Percentiles rank a stretch among this genome's conserved stretches.
phyloP scores from a whole-genome alignment of 2,113 vertebrate genomes.

The Oreochromis niloticus region DNA sequence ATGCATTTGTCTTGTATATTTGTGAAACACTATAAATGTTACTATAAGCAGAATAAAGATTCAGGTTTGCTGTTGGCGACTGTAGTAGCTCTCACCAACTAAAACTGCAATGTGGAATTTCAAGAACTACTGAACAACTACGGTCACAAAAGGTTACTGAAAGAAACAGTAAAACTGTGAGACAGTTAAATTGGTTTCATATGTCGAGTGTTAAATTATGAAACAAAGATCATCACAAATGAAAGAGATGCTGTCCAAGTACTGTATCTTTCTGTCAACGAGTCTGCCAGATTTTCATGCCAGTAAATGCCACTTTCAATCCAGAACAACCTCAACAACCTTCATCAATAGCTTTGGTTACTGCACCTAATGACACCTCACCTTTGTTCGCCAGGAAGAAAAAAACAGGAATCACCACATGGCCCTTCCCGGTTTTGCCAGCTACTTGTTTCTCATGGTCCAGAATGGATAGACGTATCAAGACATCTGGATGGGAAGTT shows the following conservation, averaged over 20 bases:
- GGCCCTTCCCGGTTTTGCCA: constrained; percentile 74
- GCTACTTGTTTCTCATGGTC: constrained; percentile 75
- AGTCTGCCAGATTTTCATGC: neutral
- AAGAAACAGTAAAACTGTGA: neutral
- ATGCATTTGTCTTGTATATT: neutral
- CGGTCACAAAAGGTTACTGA: neutral
- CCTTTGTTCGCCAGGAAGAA: constrained; percentile 71
- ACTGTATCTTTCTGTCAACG: neutral
- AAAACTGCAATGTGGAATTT: neutral
- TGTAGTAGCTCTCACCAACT: neutral
- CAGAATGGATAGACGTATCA: constrained; percentile 80
- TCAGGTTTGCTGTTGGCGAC: neutral
- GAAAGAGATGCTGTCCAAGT: too few relatives aligned
- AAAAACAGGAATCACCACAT: constrained; percentile 80
- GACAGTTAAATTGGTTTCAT: neutral
- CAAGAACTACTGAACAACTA: neutral
- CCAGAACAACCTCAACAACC: neutral
- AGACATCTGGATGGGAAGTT: constrained; percentile 76
- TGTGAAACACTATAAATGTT: neutral
- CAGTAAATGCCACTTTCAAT: neutral
- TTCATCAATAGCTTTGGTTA: neutral
- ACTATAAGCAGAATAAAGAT: neutral
- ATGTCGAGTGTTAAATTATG: neutral
- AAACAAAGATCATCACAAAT: neutral
- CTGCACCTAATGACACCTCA: constrained; percentile 57